These are phyloP conservation scores for Antheraea assamensis DNA, from an alignment of 2,888 invertebrate species.

Conservation along the genomic window DNA sequence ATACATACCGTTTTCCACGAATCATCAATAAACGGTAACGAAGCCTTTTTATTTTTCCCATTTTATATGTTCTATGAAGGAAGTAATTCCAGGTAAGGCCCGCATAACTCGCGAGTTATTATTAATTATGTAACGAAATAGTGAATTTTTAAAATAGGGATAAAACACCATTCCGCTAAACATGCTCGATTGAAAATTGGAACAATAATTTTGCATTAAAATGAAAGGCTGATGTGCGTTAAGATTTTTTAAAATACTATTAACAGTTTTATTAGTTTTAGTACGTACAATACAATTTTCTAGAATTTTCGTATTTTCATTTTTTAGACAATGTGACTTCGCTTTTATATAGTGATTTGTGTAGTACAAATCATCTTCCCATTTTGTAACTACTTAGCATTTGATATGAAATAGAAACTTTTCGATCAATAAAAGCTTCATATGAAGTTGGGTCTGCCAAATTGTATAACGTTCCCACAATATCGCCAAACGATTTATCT, in stretches of 20 bases:
- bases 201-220: conserved; percentile 44
- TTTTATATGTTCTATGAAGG: not conserved
- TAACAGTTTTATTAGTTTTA: conserved; percentile 13
- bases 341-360: conserved; percentile 25
- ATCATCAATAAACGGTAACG: not conserved
- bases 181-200: conserved; percentile 36
- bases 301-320: conserved; percentile 9
- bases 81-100: not conserved
- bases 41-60: not conserved
- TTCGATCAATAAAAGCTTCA: not conserved
- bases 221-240: conserved; percentile 47
- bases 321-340: conserved; percentile 18
- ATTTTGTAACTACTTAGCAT: conserved; percentile 30
- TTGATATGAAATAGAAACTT: conserved; percentile 24
- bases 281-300: not conserved
- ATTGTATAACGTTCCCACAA: not conserved
- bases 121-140: not conserved
- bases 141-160: not conserved
- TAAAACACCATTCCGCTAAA: conserved; percentile 9
- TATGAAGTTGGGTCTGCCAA: not conserved
- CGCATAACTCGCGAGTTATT: not conserved
- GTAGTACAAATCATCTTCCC: conserved; percentile 44
- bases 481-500: conserved; percentile 29
- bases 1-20: conserved; percentile 59
- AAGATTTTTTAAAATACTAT: conserved; percentile 14